phyloP scores from a whole-genome alignment of 2,797 vertebrate genomes.

The Schizopygopsis malacanthus region DNA sequence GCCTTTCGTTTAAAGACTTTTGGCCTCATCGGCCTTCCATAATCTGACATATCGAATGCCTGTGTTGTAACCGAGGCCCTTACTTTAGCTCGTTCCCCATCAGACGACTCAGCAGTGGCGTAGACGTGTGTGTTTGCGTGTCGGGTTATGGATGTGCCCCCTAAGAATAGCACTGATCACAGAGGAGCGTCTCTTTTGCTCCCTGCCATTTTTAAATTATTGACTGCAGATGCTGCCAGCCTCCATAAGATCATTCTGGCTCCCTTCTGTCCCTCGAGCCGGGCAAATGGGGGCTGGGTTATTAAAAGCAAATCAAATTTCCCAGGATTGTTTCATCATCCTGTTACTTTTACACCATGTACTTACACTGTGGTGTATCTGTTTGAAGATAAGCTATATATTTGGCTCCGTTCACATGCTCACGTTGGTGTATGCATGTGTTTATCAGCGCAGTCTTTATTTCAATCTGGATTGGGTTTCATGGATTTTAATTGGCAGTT shows the following conservation, averaged over 20 bases:
- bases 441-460: conserved; percentile 57
- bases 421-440: conserved; percentile 51
- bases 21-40: neutral
- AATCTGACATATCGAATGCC: conserved; percentile 42
- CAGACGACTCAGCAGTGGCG: conserved; percentile 63
- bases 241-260: conserved; percentile 80
- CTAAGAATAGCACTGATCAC: conserved; percentile 85
- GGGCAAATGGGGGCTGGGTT: conserved; percentile 83
- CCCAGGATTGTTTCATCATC: conserved; percentile 80
- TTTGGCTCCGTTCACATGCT: conserved; percentile 49
- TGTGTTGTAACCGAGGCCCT: conserved; percentile 78
- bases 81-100: conserved; percentile 70
- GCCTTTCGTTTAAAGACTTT: neutral
- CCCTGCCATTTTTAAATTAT: conserved; percentile 87
- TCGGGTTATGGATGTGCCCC: conserved; percentile 79
- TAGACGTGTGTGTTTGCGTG: conserved; percentile 60
- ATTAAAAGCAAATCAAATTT: conserved; percentile 87
- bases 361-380: conserved; percentile 27
- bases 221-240: conserved; percentile 84
- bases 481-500: conserved; percentile 21
- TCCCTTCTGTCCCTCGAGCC: conserved; percentile 44
- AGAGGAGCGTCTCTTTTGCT: conserved; percentile 82
- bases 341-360: conserved; percentile 60
- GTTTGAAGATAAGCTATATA: conserved; percentile 50
- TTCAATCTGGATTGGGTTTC: conserved; percentile 23